phyloP scores from a whole-genome alignment of 2,797 vertebrate species.

The Phoxinus dragarum region DNA sequence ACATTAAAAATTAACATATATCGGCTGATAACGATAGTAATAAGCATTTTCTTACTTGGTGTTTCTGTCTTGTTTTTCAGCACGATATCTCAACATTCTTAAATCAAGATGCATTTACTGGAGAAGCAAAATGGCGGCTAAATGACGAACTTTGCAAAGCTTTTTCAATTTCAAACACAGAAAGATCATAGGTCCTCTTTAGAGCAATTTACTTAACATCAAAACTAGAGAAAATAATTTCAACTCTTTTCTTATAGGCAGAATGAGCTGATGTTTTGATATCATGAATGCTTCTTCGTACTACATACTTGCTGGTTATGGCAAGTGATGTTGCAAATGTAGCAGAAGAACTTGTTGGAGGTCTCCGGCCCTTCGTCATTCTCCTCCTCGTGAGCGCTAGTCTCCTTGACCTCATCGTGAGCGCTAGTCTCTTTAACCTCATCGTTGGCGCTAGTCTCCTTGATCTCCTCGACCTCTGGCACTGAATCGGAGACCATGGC shows the following conservation, averaged over 20 bases:
- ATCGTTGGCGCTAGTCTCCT: too few relatives aligned
- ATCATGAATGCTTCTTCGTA: neutral
- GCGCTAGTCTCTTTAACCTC: too few relatives aligned
- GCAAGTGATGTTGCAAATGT: constrained; percentile 93
- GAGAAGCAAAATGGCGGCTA: neutral
- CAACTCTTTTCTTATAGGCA: neutral
- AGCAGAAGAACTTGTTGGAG: constrained; percentile 91
- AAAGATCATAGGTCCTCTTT: neutral
- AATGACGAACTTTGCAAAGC: neutral
- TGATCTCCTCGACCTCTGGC: constrained; percentile 53
- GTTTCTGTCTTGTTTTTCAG: neutral
- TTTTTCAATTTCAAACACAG: too few relatives aligned
- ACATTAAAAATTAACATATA: too few relatives aligned
- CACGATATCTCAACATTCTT: neutral
- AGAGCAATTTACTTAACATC: too few relatives aligned
- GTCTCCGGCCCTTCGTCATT: constrained; percentile 68
- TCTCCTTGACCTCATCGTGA: constrained; percentile 36
- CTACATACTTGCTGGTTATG: constrained; percentile 88
- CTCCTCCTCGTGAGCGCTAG: constrained; percentile 46
- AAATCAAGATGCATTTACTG: neutral
- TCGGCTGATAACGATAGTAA: too few relatives aligned
- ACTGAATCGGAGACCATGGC: constrained; percentile 72
- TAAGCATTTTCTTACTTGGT: neutral
- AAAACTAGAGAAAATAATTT: neutral
- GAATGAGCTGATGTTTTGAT: neutral